Evolutionary conservation across 2,888 invertebrate species (phyloP), one percentile per base, ranked within the genome.

Genomic region (Aphelenchoides bicaudatus): DNA sequence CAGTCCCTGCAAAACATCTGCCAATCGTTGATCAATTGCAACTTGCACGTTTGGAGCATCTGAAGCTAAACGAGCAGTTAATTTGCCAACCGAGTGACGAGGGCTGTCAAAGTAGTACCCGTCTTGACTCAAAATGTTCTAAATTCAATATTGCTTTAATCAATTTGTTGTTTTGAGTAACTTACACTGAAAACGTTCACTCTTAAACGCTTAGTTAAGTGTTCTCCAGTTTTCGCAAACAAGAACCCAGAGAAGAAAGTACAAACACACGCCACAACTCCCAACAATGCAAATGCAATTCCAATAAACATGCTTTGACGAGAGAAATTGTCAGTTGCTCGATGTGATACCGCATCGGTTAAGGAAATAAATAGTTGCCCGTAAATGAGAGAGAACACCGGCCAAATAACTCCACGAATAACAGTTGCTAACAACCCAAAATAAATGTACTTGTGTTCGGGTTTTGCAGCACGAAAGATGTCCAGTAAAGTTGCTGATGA

Each of bases 101-200:
- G 74, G 67, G 10, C 74, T 58, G 68, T 81, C 81, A 60, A 80
- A 80, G 79, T 80, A 81, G n/a, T 70, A 75, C 13, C 80, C 68
- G 27, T 80, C 72, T 66, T 81, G 81, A 5, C 75, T 61, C 39
- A 82, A 59, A 43, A 82, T 78, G 56, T 80, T 80, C 58, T 72
- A 63, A 58, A 81, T 78, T 8, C 0, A 43, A 30, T 31, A n/a
- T 16, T 2, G 19, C 16, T 2, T 2, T 37, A 16, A 37, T 16
- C 2, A 16, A 19, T n/a, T 1, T 19, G n/a, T 4, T 55, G 34
- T 27, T 8, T 3, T 5, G 19, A 59, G 19, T 0, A 21, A 19
- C 55, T 10, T 30, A 65, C 70, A 56, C 60, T 65, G 53, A 68
- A 70, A 3, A 81, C 79, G 58, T 75, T 65, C 23, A 78, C 59